phyloP scores from a whole-genome alignment of 2,797 vertebrate species.

The Poecilia picta region DNA sequence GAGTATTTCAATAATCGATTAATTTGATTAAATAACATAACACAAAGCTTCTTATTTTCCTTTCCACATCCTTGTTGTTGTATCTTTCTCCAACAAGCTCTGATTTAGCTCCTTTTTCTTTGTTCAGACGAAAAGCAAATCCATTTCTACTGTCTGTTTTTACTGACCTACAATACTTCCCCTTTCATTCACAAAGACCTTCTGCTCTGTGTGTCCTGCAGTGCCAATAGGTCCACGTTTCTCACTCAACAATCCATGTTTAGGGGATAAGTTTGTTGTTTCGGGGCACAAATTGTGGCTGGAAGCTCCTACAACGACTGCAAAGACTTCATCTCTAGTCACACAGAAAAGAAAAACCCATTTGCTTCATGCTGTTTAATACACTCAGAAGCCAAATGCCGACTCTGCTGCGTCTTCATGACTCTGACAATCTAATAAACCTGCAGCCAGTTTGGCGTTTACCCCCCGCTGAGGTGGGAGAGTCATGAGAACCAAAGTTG shows the following conservation, averaged over 20 bases:
- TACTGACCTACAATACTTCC: constrained; percentile 35
- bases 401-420: constrained; percentile 12
- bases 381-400: constrained; percentile 40
- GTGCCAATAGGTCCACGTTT: constrained; percentile 14
- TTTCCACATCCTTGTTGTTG: constrained; percentile 5
- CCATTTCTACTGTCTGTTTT: constrained; percentile 2
- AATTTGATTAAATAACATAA: constrained; percentile 1
- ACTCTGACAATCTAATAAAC: constrained; percentile 49
- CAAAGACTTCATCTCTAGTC: constrained; percentile 32
- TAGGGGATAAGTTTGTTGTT: constrained; percentile 10
- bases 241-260: constrained; percentile 10
- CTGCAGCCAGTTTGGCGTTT: constrained; percentile 26
- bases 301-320: constrained; percentile 31
- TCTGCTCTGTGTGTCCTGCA: constrained; percentile 19
- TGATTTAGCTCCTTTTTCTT: constrained; percentile 11
- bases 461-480: constrained; percentile 31
- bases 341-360: constrained; percentile 42
- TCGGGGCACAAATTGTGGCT: constrained; percentile 22
- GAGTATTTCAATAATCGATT: not conserved
- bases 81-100: constrained; percentile 16
- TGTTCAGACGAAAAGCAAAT: constrained; percentile 29
- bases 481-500: constrained; percentile 19
- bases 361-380: constrained; percentile 64
- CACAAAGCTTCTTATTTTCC: constrained; percentile 39
- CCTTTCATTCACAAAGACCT: constrained; percentile 41